Evolutionary conservation across 2,797 vertebrate species (phyloP).

Genomic region (Euphonia xanthogaster): DNA sequence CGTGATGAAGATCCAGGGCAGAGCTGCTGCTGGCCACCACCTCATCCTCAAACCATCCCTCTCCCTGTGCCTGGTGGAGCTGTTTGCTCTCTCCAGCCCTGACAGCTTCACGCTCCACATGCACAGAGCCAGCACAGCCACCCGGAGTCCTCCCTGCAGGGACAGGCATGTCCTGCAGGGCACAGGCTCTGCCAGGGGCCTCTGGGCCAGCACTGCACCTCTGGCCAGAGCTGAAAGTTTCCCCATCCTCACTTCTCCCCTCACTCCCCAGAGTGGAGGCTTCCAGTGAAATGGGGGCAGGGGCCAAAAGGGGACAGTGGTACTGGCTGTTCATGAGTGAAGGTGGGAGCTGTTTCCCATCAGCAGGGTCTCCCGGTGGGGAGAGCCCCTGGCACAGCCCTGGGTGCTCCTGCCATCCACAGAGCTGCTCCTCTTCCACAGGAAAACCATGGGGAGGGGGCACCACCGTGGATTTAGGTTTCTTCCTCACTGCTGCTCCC

Average conservation of each 20-base stretch:
- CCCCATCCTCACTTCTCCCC: neutral
- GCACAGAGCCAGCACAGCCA: fast-evolving
- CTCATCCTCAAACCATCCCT: neutral
- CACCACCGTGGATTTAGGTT: fast-evolving
- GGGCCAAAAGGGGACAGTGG: fast-evolving
- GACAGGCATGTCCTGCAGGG: neutral
- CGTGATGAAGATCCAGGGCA: neutral
- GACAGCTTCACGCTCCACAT: fast-evolving
- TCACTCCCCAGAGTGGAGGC: neutral
- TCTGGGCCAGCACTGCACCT: neutral
- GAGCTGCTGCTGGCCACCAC: neutral
- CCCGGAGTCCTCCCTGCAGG: fast-evolving
- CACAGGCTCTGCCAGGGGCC: neutral
- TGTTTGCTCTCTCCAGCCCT: neutral
- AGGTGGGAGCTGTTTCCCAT: neutral
- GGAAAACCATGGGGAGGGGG: neutral
- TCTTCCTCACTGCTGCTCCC: neutral
- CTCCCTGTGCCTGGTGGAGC: neutral
- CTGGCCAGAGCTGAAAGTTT: neutral
- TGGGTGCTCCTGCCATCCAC: neutral
- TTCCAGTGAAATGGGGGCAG: neutral
- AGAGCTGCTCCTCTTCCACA: neutral
- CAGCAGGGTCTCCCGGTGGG: neutral
- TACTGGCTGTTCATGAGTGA: neutral
- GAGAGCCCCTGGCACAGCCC: neutral